Evolutionary conservation across 2,888 invertebrate genomes (phyloP), one percentile per base, ranked within the genome.

Genomic region (Lasioglossum zephyrum): DNA sequence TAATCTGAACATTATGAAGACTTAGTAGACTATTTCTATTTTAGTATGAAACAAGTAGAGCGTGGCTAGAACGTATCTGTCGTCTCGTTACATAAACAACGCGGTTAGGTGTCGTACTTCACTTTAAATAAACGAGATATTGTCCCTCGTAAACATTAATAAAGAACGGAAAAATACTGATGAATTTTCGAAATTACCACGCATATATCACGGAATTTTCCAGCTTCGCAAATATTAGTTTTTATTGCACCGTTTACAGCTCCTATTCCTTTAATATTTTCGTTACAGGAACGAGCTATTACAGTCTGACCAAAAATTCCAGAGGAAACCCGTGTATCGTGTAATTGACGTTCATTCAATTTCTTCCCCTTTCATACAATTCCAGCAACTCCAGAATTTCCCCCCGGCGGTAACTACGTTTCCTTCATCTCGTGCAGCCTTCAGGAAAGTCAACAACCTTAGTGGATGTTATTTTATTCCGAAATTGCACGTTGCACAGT

Each of bases 321-420:
- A 18, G 9, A 1, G 39, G 22, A 22, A 39, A 4, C 9, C 11
- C 69, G 39, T 18, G 31, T 69, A 69, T 69, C 39, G 69, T 69
- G 39, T 69, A 69, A 69, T 39, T 69, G 69, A 69, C 36, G 69
- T 69, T 69, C 39, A 69, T 69, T 39, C 39, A 69, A 69, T 69
- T 69, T 39, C 22, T 22, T 39, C 39, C 9, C 69, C 69, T 69
- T 69, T 39, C 69, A 22, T 69, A 69, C 36, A 39, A 39, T 39
- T 69, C 18, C 69, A 22, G 3, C 39, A 69, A 69, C 63, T 31
- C 6, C 63, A 31, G 31, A 63, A 36, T 63, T 63, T 63, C 8
- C 31, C 31, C 0, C 9, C 16, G 2, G 8, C 18, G 31, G 63
- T 63, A 63, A 69, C 39, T 69, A 39, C 22, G 69, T 69, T 69